These are phyloP conservation scores for Cephus rjabovi DNA, from an alignment of 2,888 invertebrate genomes.

Conservation along the genomic window DNA sequence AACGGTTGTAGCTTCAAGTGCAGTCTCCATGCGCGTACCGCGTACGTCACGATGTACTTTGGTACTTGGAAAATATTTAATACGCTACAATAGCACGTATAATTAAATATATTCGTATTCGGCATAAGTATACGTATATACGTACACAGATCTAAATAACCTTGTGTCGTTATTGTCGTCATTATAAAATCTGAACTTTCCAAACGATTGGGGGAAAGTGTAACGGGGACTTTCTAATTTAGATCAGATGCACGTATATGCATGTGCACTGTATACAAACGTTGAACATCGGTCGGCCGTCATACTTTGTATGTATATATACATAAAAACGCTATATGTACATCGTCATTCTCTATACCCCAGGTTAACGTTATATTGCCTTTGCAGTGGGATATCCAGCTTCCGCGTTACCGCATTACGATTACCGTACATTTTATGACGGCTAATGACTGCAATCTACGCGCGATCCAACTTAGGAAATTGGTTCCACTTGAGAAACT, in stretches of 20 bases:
- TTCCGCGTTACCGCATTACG: conserved; percentile 37
- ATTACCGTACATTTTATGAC: conserved; percentile 45
- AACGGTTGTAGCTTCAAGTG: too few relatives aligned
- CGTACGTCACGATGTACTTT: too few relatives aligned
- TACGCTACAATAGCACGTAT: too few relatives aligned
- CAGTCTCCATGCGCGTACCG: too few relatives aligned
- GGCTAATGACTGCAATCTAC: conserved; percentile 47
- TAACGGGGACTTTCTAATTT: neutral
- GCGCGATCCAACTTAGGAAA: conserved; percentile 44
- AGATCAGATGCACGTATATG: neutral
- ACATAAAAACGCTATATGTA: neutral
- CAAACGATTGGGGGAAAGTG: neutral
- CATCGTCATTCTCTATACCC: neutral
- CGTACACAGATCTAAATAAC: neutral
- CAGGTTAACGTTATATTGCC: neutral
- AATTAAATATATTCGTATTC: too few relatives aligned
- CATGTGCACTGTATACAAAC: neutral
- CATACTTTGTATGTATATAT: neutral
- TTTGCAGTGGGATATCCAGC: conserved; percentile 21
- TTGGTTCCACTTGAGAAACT: conserved; percentile 7
- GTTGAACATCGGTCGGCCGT: neutral
- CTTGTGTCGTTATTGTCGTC: neutral
- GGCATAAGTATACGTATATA: too few relatives aligned
- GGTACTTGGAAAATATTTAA: too few relatives aligned
- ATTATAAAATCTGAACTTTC: neutral